Evolutionary conservation across 2,888 invertebrate species (phyloP), one percentile per base, ranked within the genome.

Genomic region (Sinopyrophorus schimmeli): DNA sequence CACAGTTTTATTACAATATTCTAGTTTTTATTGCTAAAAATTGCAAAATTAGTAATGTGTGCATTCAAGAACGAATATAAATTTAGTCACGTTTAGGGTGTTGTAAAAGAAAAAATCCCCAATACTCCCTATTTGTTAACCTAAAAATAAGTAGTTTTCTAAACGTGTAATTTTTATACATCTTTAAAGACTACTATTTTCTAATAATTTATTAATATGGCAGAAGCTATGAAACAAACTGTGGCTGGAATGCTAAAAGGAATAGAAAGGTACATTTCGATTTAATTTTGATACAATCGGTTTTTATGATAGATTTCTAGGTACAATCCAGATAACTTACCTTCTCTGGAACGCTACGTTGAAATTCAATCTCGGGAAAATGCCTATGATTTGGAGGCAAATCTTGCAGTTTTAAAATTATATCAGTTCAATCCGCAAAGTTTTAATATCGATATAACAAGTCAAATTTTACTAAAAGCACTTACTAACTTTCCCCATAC

Each of bases 401-500:
- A 98, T 72, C 77, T 99, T 60, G 95, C 97, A 1, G 92, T 98
- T 6, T 76, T 99, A 31, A 99, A 99, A 74, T 76, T 99, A 61
- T 97, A 98, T 70, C 98, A 99, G 74, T 92, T 99, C 67, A 95
- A 96, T 72, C 94, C 96, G 1, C 84, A 82, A 49, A 83, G 85
- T 65, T 90, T 92, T 66, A 89, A 94, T 67, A 77, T 84, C 30
- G 86, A 88, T 43, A 86, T 96, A 21, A 90, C 93, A 1, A 86
- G 89, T 58, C 87, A 89, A 66, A 95, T 99, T 64, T 77, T 99
- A 28, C 72, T 99, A 59, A 99, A 99, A 72, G 94, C 97, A 1
- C 76, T 99, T 26, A 97, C 98, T 5, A 97, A 96, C 74, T 83
- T 98, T 61, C 99, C 99, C 0, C 94, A 97, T 68, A 92, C 97